Evolutionary conservation across 2,113 vertebrate species (phyloP), one percentile per base, ranked within the genome.

Genomic region (Rhinopomastus cyanomelas): DNA sequence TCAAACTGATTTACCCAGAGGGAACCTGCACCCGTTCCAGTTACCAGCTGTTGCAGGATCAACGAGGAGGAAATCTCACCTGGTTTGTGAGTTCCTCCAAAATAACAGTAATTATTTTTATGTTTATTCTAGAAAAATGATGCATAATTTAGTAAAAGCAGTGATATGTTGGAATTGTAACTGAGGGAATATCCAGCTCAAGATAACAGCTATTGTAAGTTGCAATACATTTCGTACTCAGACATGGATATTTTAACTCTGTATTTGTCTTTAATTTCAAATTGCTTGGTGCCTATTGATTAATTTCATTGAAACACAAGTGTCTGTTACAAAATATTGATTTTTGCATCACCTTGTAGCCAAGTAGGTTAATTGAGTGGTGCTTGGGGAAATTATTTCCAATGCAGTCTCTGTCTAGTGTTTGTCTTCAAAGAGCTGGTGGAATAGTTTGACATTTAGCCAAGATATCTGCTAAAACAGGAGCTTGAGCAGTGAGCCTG

Each of bases 291-390:
- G 52, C 49, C 69, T 77, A 44, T 96, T 89, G 82, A 92, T 83
- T 55, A 77, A 26, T 90, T 89, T 91, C 34, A 55, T 62, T 48
- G 89, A 88, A 83, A 85, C 73, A 83, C 34, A n/a, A 25, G n/a
- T 14, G 26, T 94, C 85, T 74, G 29, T 85, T 93, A 85, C 65
- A 92, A 83, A 88, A 73, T 74, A 89, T n/a, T 88, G 93, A 95
- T 82, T 88, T 71, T 53, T 83, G 65, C 48, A 64, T 86, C 73
- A 89, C 86, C 83, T 88, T 85, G 66, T 83, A 81, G 85, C 68
- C 90, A 95, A 88, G 73, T 77, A 71, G 86, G 88, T 94, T 94
- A 95, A 95, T 78, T 90, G 94, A 81, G 52, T 44, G 37, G 79
- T 89, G 56, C 68, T 73, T 87, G 85, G 67, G 86, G 71, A 91